A percentile compares a stretch with the other conserved stretches of the same genome.
phyloP scores from a whole-genome alignment of 2,888 invertebrate species.

The Lamellibrachia columna region DNA sequence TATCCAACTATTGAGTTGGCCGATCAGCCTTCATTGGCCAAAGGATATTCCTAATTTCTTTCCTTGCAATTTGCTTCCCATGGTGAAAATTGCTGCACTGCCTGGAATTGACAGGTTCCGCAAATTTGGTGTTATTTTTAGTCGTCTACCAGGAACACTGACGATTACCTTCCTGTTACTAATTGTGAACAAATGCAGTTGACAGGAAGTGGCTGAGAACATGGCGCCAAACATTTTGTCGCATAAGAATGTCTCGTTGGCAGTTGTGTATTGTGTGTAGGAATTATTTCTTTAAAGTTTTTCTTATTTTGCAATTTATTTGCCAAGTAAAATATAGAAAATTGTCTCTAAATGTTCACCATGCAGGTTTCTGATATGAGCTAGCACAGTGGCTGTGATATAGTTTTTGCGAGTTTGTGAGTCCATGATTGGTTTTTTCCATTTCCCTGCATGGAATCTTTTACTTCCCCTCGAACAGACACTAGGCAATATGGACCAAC shows the following conservation, averaged over 20 bases:
- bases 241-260: not conserved
- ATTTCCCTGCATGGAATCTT: too few relatives aligned
- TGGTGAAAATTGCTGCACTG: not conserved
- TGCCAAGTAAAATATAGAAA: not conserved
- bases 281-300: not conserved
- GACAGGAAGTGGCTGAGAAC: not conserved
- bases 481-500: too few relatives aligned
- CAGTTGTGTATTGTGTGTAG: not conserved
- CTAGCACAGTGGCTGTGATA: too few relatives aligned
- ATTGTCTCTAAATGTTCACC: not conserved
- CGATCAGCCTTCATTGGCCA: not conserved
- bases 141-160: not conserved
- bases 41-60: not conserved
- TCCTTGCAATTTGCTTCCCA: not conserved
- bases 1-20: not conserved
- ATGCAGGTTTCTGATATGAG: not conserved
- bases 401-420: too few relatives aligned
- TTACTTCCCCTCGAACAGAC: too few relatives aligned
- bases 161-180: constrained; percentile 11
- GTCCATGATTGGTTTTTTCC: too few relatives aligned
- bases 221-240: not conserved
- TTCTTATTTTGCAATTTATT: not conserved
- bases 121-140: not conserved
- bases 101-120: not conserved
- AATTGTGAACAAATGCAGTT: not conserved